A percentile compares a stretch with the other conserved stretches of the same genome.
Conservation (phyloP, 2,888 invertebrate genomes). For the Pseudococcus longispinus region DNA sequence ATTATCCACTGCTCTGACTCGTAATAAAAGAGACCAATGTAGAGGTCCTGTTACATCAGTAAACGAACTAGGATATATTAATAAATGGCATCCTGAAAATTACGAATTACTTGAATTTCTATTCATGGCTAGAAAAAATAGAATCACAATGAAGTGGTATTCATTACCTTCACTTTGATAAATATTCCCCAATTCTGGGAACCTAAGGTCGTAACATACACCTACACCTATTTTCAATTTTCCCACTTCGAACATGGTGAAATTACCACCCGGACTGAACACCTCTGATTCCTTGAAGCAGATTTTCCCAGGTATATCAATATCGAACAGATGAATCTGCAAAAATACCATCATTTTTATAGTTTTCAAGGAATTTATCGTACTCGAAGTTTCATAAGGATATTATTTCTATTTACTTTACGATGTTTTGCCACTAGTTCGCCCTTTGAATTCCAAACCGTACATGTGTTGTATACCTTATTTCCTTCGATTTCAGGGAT, state of each 20-base stretch:
- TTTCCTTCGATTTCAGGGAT: slow-evolving; percentile 79
- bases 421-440: slow-evolving; percentile 80
- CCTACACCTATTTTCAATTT: slow-evolving; percentile 84
- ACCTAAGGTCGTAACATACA: slow-evolving; percentile 94
- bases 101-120: not conserved
- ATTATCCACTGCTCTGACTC: slow-evolving; percentile 84
- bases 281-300: slow-evolving; percentile 90
- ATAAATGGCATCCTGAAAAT: slow-evolving; percentile 76
- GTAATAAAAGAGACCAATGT: slow-evolving; percentile 88
- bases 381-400: not conserved
- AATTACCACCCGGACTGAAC: slow-evolving; percentile 75
- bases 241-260: slow-evolving; percentile 76
- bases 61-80: slow-evolving; percentile 94
- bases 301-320: slow-evolving; percentile 92
- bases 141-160: not conserved
- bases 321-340: slow-evolving; percentile 93
- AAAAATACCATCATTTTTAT: slow-evolving; percentile 59
- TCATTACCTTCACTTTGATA: slow-evolving; percentile 60
- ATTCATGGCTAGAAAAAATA: not conserved
- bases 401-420: slow-evolving; percentile 69
- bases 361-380: not conserved
- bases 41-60: slow-evolving; percentile 95
- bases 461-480: slow-evolving; percentile 84
- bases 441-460: slow-evolving; percentile 82
- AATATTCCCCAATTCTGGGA: slow-evolving; percentile 81